Evolutionary conservation across 1,140 invertebrate species (phyloP).

Genomic region (Steinernema feltiae): DNA sequence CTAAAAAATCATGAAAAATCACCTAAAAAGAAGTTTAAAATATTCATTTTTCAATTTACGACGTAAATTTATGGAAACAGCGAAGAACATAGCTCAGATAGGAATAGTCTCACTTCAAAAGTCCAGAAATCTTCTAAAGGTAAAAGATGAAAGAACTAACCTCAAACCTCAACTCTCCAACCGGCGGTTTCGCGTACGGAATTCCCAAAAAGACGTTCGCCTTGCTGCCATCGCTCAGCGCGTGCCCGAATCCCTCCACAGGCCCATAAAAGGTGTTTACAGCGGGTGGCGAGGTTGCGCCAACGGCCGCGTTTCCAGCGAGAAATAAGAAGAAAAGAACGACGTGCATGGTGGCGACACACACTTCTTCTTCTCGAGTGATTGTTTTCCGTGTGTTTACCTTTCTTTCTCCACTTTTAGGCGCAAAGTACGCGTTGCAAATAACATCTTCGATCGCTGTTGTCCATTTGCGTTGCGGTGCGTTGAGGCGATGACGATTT

Average conservation of each 20-base stretch:
- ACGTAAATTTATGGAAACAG: too few relatives aligned
- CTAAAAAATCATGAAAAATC: too few relatives aligned
- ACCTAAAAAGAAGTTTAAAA: too few relatives aligned
- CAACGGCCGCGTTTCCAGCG: not conserved
- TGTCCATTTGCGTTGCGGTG: too few relatives aligned
- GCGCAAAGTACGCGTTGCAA: too few relatives aligned
- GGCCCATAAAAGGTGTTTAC: slow-evolving; percentile 22
- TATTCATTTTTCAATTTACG: too few relatives aligned
- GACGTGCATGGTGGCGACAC: not conserved
- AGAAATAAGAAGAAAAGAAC: not conserved
- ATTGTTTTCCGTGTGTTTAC: too few relatives aligned
- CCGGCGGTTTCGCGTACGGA: slow-evolving; percentile 83
- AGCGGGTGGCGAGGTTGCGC: not conserved
- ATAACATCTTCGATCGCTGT: too few relatives aligned
- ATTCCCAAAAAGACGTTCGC: slow-evolving; percentile 67
- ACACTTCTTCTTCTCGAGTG: too few relatives aligned
- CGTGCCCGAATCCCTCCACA: slow-evolving; percentile 25
- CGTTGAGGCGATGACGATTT: too few relatives aligned
- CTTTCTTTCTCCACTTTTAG: too few relatives aligned
- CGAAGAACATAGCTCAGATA: too few relatives aligned
- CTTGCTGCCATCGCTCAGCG: not conserved
- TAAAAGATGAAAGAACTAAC: slow-evolving; percentile 8
- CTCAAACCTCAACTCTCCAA: slow-evolving; percentile 78
- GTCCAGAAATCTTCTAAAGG: not conserved
- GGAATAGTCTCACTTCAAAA: not conserved